Evolutionary conservation across 2,797 vertebrate species (phyloP), one percentile per base, ranked within the genome.

Genomic region (Helostoma temminkii): DNA sequence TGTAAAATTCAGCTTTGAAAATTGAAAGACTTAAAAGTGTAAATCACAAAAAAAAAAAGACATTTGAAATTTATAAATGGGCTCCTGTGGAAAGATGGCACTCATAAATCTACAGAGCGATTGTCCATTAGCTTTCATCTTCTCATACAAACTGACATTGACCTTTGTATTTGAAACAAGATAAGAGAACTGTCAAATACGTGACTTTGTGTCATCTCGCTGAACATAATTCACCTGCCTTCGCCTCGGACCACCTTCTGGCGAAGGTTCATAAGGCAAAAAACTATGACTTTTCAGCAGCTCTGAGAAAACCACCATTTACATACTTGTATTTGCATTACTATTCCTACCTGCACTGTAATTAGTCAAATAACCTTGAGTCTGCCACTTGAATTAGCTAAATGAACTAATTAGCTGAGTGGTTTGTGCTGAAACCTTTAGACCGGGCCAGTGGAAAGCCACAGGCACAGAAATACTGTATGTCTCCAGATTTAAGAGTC

Each of bases 351-450:
- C 79, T 89, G 82, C 73, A 48, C 47, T 19, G 43, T 88, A 89
- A 91, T 93, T 89, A 88, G 76, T 82, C 71, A 71, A 77, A 83
- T 84, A 88, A 91, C 91, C 90, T 90, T 91, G 85, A 91, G 78
- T 80, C 55, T 54, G 73, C 63, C 62, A 60, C 69, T 63, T 80
- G 86, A 87, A 88, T 85, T 83, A 88, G 87, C 80, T 78, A 80
- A 84, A n/a, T n/a, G n/a, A 83, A 90, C 89, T 92, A 91, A 92
- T 93, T 87, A 81, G 66, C 62, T 66, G 67, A 50, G 58, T 67
- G 67, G 73, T 86, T 82, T 80, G 73, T 59, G 80, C 57, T 80
- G 62, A 64, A 42, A 84, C 71, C 70, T 66, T 78, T 24, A 25
- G 74, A 73, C 58, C 26, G 47, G 64, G 62, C 65, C 46, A 2